Evolutionary conservation across 2,113 vertebrate species (phyloP).

Genomic region (Proterorhinus semilunaris): DNA sequence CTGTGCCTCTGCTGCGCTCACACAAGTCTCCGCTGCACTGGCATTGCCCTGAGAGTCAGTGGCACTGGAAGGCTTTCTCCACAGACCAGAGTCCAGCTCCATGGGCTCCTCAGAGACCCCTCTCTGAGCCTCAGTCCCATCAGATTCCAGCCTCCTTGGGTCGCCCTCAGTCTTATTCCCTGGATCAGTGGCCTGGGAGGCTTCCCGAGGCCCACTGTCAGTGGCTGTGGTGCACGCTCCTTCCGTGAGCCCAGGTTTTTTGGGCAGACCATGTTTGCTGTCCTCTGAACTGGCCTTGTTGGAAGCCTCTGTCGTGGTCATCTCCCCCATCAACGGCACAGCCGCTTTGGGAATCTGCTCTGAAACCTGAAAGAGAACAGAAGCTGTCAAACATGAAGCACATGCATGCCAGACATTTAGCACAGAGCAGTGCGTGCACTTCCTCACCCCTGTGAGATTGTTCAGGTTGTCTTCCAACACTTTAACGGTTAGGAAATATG

Average conservation of each 20-base stretch:
- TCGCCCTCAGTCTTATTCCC: constrained; percentile 54
- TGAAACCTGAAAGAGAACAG: constrained; percentile 70
- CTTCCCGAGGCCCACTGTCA: constrained; percentile 76
- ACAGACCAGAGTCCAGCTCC: constrained; percentile 81
- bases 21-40: constrained; percentile 56
- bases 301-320: constrained; percentile 90
- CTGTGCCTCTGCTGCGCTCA: constrained; percentile 47
- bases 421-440: constrained; percentile 18
- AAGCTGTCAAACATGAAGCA: constrained; percentile 43
- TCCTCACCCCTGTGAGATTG: constrained; percentile 86
- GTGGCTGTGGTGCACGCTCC: constrained; percentile 54
- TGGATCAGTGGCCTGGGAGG: constrained; percentile 70
- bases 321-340: constrained; percentile 78
- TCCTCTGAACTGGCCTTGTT: constrained; percentile 85
- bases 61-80: constrained; percentile 61
- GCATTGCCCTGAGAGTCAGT: constrained; percentile 60
- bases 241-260: constrained; percentile 79
- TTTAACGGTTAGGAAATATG: constrained; percentile 94
- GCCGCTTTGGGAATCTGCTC: constrained; percentile 71
- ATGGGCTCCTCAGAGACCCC: constrained; percentile 82
- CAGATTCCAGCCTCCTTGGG: constrained; percentile 58
- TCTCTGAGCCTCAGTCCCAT: constrained; percentile 66
- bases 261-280: constrained; percentile 80
- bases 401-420: constrained; percentile 31
- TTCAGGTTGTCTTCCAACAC: constrained; percentile 95